Percentiles rank a stretch among this genome's conserved stretches.
phyloP scores from a whole-genome alignment of 2,797 vertebrate genomes.

The Myotis planiceps region DNA sequence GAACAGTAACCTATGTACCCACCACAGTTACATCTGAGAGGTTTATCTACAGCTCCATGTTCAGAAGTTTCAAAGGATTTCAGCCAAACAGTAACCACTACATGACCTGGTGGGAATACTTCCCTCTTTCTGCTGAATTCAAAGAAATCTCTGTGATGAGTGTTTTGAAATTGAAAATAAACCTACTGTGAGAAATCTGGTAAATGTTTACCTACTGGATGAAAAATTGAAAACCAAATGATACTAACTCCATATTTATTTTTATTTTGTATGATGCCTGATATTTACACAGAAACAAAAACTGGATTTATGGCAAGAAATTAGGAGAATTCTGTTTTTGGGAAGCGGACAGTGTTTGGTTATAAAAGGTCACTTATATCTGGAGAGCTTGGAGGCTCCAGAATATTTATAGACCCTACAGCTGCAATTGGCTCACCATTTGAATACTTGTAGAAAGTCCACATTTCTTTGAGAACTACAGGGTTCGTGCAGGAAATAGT shows the following conservation, averaged over 20 bases:
- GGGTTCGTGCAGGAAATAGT: not conserved
- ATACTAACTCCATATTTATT: not conserved
- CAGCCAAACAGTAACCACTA: accelerated
- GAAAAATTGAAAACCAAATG: not conserved
- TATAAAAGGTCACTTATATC: not conserved
- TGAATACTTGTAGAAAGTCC: not conserved
- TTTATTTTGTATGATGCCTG: not conserved
- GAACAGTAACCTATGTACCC: not conserved
- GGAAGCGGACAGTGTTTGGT: not conserved
- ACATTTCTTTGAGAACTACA: not conserved
- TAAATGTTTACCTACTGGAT: not conserved
- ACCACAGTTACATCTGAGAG: not conserved
- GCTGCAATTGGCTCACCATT: not conserved
- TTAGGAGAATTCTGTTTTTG: not conserved
- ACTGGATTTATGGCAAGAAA: not conserved
- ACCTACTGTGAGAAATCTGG: not conserved
- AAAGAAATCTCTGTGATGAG: not conserved
- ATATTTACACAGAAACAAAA: not conserved
- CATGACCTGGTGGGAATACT: not conserved
- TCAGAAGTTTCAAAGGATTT: not conserved
- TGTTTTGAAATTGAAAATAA: not conserved
- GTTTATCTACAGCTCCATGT: not conserved
- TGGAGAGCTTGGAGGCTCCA: not conserved
- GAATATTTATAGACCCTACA: not conserved
- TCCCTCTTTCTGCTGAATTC: not conserved